Base-by-base conservation (phyloP, 2,888 invertebrate genomes). In the Epiblema foenella region DNA sequence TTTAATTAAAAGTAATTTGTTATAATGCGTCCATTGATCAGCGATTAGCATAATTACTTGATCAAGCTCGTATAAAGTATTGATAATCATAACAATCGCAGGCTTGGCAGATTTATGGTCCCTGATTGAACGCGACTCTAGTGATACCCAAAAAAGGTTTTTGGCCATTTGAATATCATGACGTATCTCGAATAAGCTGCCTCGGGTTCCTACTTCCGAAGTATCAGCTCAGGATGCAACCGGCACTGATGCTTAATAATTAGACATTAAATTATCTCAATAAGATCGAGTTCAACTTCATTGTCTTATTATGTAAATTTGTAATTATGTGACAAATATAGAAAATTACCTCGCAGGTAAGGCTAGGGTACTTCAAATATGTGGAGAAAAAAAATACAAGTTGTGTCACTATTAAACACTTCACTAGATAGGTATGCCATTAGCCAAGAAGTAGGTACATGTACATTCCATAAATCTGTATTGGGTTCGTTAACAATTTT, bases 1-100 rank as follows among this genome's bases (percentile, higher is more conserved):
- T 71, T 62, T 71, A 71, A 71, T 71, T 71, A 71, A 71, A 71
- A 71, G 59, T 70, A 67, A 71, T 71, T 62, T 71, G 66, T 56
- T 71, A 67, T 69, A 71, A 67, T 62, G 71, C 60, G 60, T 67
- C 60, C 71, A 67, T 70, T 71, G 71, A 71, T 71, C 66, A 71
- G 33, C 60, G 60, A 71, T 71, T 71, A 60, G 66, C 71, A 71
- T 71, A 67, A 71, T 71, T 56, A 71, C 68, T 63, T 63, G 51
- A 63, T 20, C 52, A 20, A 52, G 54, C 33, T 71, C 37, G 49
- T 66, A 66, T 70, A 70, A 66, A 71, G 71, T 71, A 66, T 71
- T 71, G 42, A 71, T 71, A 67, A 71, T 71, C 71, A 71, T 71
- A 71, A 71, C 71, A 71, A 71, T 67, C 54, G 62, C 52, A 54